Conservation (phyloP, 2,113 vertebrate species). For the Pelecanus crispus region DNA sequence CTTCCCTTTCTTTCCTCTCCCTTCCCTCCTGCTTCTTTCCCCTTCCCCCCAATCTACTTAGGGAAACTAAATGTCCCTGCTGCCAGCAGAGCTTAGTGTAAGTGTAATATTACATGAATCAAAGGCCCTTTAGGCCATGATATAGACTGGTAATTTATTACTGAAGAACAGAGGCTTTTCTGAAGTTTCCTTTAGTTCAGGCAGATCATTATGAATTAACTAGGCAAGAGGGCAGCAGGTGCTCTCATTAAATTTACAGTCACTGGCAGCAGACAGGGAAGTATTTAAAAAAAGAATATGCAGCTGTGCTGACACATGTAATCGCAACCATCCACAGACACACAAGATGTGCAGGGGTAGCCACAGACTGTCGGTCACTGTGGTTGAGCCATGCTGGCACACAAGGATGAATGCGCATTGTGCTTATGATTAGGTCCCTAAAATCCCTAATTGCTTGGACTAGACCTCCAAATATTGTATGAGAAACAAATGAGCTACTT, state of each 20-base stretch:
- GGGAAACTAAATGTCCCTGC: slow-evolving; percentile 64
- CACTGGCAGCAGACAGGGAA: slow-evolving; percentile 62
- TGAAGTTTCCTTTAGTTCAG: slow-evolving; percentile 70
- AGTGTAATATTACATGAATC: slow-evolving; percentile 76
- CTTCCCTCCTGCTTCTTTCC: background rate
- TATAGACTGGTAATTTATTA: slow-evolving; percentile 75
- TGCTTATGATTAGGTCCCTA: background rate
- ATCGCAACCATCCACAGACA: background rate
- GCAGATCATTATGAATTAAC: slow-evolving; percentile 70
- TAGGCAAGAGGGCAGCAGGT: slow-evolving; percentile 73
- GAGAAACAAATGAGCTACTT: background rate
- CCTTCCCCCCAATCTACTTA: slow-evolving; percentile 42
- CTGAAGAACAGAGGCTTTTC: slow-evolving; percentile 68
- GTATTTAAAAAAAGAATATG: slow-evolving; percentile 37
- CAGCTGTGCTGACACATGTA: slow-evolving; percentile 61
- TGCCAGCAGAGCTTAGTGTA: slow-evolving; percentile 67
- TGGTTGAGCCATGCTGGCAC: background rate
- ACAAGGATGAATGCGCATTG: accelerated
- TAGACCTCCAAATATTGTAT: background rate
- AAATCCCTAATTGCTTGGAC: background rate
- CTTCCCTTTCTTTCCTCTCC: slow-evolving; percentile 34
- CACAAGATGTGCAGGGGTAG: background rate
- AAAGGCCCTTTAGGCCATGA: slow-evolving; percentile 70
- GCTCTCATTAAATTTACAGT: slow-evolving; percentile 74
- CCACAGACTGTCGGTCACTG: background rate